Evolutionary conservation across 2,888 invertebrate genomes (phyloP), one percentile per base, ranked within the genome.

Genomic region (Melieria omissa): DNA sequence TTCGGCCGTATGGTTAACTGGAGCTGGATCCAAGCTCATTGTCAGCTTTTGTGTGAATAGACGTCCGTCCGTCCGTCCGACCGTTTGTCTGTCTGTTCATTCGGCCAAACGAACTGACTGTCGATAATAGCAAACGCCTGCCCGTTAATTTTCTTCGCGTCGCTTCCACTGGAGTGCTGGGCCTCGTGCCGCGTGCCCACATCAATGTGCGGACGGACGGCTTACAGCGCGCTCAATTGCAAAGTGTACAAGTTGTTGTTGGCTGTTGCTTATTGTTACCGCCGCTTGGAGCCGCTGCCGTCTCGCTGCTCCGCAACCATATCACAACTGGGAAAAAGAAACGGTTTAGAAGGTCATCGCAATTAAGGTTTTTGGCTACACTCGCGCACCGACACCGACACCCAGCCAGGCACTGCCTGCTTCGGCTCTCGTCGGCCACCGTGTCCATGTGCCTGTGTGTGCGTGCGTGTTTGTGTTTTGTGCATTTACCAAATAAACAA

Each of bases 401-500:
- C 29, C 29, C 29, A 29, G 29, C 29, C 29, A 29, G 29, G 29
- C 29, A 29, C 29, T 29, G 29, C 29, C 29, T 29, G 29, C 29
- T 0, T 29, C 29, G 29, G 29, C 29, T 29, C 29, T 2, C 29
- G 0, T 29, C 29, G 29, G 29, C 29, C 29, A 29, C 29, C 29
- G 29, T 29, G 29, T 29, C 29, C 29, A 29, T 29, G 29, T 29
- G 29, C 1, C 29, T 29, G 29, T 29, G 29, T 29, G 29, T 29
- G 29, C 29, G 29, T 46, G 57, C 14, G 58, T 73, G 69, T 73
- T 73, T 71, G 61, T 55, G 54, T 71, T 68, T 63, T 70, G 12
- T 57, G 52, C 41, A 62, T 65, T 65, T 77, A 64, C 71, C 76
- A 77, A 75, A 76, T 78, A 75, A 74, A 69, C 78, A 74, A 75